These are phyloP conservation scores for Melanerpes formicivorus DNA, from an alignment of 2,113 vertebrate genomes.

Conservation along the genomic window DNA sequence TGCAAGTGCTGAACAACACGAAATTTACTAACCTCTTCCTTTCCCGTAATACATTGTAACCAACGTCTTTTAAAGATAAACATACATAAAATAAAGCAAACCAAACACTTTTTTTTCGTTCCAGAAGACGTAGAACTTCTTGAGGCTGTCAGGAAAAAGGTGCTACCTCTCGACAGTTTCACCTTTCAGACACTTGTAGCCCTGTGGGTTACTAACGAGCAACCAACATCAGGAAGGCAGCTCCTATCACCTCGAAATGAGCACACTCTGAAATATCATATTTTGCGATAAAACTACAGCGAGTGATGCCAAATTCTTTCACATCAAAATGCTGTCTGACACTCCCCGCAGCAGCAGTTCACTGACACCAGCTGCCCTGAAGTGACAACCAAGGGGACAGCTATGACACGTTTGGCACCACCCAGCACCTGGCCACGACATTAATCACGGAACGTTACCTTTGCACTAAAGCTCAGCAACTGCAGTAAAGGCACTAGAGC, in stretches of 20 bases:
- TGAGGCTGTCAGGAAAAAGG: background rate
- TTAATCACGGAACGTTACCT: background rate
- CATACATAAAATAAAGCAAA: background rate
- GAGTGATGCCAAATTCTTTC: background rate
- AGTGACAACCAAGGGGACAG: background rate
- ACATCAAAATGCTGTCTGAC: rapidly evolving
- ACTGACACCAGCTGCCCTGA: background rate
- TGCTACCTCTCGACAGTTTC: rapidly evolving
- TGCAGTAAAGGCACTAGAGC: background rate
- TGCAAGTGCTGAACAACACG: background rate
- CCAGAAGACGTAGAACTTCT: background rate
- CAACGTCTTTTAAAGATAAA: background rate
- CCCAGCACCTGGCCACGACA: background rate
- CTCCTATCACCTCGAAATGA: rapidly evolving
- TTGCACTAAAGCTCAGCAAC: background rate
- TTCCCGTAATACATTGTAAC: background rate
- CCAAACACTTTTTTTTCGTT: background rate
- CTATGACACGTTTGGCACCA: rapidly evolving
- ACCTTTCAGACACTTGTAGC: background rate
- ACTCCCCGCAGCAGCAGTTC: background rate
- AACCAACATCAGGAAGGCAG: background rate
- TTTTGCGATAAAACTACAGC: background rate
- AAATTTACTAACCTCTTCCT: background rate
- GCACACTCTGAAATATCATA: rapidly evolving
- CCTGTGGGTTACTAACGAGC: background rate